A percentile compares a stretch with the other conserved stretches of the same genome.
These are phyloP conservation scores for Drosophila recens DNA, from an alignment of 2,888 invertebrate species.

Conservation along the genomic window DNA sequence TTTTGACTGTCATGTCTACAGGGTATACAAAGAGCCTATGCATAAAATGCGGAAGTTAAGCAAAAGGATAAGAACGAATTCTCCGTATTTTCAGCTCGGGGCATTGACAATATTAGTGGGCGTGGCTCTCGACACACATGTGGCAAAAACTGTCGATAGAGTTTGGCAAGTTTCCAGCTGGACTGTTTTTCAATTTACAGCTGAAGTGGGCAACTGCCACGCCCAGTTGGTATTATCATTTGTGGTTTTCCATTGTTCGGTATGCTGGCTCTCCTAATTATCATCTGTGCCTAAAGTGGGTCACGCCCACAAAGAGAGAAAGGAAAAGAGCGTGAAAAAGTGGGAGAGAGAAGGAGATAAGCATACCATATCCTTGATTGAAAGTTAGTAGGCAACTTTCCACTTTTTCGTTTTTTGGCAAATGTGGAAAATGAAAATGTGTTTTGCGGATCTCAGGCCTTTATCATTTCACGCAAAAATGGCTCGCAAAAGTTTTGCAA, in stretches of 20 bases:
- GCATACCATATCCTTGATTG: conserved; percentile 35
- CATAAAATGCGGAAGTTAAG: conserved; percentile 33
- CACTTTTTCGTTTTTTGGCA: conserved; percentile 4
- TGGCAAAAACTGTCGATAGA: conserved; percentile 22
- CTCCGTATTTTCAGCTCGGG: conserved; percentile 20
- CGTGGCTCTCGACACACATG: conserved; percentile 37
- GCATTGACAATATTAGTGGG: conserved; percentile 28
- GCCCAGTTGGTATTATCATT: conserved; percentile 21
- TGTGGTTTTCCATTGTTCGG: conserved; percentile 30
- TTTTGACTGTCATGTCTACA: neutral
- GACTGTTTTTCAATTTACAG: conserved; percentile 34
- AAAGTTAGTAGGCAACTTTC: conserved; percentile 42
- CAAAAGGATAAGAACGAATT: conserved; percentile 44
- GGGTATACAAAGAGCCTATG: conserved; percentile 12
- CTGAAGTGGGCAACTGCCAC: conserved; percentile 27
- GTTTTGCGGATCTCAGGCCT: conserved; percentile 19
- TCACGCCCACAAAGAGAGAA: conserved; percentile 41
- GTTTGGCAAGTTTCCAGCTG: conserved; percentile 32
- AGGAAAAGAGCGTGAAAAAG: neutral
- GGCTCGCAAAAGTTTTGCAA: conserved; percentile 28
- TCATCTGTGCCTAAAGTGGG: conserved; percentile 39
- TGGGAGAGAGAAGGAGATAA: neutral
- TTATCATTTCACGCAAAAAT: conserved; percentile 27
- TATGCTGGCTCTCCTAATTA: conserved; percentile 40
- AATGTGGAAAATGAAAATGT: conserved; percentile 21